These are phyloP conservation scores for Nestor notabilis DNA, from an alignment of 2,113 vertebrate species.

Conservation along the genomic window DNA sequence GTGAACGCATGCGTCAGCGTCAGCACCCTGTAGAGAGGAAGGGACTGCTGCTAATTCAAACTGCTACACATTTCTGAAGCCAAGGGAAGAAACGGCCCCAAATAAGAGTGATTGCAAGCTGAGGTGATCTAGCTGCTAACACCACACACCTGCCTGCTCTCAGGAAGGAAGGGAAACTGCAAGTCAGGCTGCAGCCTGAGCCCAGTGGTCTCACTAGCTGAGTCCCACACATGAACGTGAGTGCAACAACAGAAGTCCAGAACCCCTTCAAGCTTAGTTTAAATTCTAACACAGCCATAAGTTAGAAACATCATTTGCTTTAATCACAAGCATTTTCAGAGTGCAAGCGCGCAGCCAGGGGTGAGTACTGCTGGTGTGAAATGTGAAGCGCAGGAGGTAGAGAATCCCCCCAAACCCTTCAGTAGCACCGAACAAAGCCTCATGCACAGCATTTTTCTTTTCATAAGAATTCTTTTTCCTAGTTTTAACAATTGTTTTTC, in stretches of 20 bases:
- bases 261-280: neutral
- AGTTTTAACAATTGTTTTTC: neutral
- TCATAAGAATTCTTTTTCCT: neutral
- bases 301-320: neutral
- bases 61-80: neutral
- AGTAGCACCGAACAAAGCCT: neutral
- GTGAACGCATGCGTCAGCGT: accelerated
- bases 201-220: neutral
- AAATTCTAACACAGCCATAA: neutral
- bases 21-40: neutral
- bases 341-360: neutral
- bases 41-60: neutral
- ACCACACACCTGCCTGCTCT: neutral
- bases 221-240: neutral
- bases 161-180: neutral
- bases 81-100: neutral
- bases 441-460: neutral
- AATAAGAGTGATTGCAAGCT: neutral
- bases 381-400: accelerated
- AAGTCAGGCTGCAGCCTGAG: neutral
- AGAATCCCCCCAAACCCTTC: neutral
- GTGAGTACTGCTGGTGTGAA: neutral
- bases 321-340: neutral
- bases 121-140: neutral
- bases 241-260: neutral